Percentiles rank a stretch among this genome's conserved stretches.
Evolutionary conservation across 2,113 vertebrate genomes (phyloP).

Genomic region (Archocentrus centrarchus): DNA sequence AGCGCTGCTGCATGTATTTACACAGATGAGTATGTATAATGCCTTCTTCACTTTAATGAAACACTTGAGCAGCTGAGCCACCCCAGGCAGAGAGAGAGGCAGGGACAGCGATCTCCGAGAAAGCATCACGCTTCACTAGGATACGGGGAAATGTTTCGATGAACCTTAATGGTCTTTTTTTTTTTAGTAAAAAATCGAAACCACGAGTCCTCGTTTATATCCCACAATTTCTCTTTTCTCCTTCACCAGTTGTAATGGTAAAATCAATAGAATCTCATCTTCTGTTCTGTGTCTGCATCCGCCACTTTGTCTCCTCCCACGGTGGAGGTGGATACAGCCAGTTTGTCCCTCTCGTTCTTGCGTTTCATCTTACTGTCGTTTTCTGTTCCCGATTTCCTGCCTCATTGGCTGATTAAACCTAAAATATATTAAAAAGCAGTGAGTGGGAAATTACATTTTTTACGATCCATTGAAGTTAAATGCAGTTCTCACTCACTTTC

Average conservation of each 20-base stretch:
- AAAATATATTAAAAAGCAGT: neutral
- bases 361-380: neutral
- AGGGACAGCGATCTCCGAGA: neutral
- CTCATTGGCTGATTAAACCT: neutral
- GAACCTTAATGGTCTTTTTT: neutral
- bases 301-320: neutral
- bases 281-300: neutral
- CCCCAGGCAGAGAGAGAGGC: neutral
- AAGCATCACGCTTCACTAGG: slow-evolving; percentile 10
- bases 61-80: neutral
- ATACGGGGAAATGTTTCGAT: slow-evolving; percentile 5
- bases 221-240: slow-evolving; percentile 29
- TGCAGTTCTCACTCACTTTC: neutral
- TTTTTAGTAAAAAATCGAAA: slow-evolving; percentile 26
- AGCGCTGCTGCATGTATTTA: neutral
- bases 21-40: neutral
- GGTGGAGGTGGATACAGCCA: neutral
- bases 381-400: neutral
- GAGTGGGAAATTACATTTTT: neutral
- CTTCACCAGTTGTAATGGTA: slow-evolving; percentile 31
- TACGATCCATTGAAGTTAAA: neutral
- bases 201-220: slow-evolving; percentile 26
- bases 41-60: neutral
- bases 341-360: neutral
- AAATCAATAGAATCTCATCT: slow-evolving; percentile 26